These are phyloP conservation scores for Elaphurus davidianus DNA, from an alignment of 2,113 vertebrate genomes.

Conservation along the genomic window DNA sequence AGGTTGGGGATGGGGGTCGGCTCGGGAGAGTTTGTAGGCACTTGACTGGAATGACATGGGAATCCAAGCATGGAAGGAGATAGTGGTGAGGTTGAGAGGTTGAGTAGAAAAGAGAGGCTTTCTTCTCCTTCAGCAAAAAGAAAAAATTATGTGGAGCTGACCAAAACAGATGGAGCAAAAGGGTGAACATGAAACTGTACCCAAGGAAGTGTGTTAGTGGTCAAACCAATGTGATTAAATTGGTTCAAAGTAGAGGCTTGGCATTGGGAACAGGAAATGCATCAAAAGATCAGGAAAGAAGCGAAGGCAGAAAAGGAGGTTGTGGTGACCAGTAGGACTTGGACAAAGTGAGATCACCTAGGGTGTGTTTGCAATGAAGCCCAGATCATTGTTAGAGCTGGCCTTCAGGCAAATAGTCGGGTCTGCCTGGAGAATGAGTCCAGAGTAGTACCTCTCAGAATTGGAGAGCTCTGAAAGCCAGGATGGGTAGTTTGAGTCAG, in stretches of 20 bases:
- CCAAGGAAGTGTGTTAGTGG: not conserved
- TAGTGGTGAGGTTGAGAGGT: not conserved
- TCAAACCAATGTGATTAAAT: not conserved
- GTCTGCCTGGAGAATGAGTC: not conserved
- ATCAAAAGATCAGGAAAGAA: not conserved
- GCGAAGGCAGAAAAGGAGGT: not conserved
- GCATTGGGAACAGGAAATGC: not conserved
- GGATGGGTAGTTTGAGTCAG: not conserved
- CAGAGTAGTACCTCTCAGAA: not conserved
- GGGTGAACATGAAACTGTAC: not conserved
- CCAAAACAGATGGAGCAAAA: not conserved
- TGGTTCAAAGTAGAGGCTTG: not conserved
- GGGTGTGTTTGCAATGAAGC: not conserved
- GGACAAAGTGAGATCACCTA: not conserved
- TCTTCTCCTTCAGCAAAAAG: not conserved
- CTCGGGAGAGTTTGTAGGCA: no score
- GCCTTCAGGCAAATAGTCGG: not conserved
- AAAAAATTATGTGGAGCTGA: not conserved
- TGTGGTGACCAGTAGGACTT: not conserved
- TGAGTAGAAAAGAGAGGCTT: not conserved
- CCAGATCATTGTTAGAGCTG: not conserved
- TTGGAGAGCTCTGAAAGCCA: not conserved
- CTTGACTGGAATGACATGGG: not conserved
- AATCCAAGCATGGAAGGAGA: not conserved
- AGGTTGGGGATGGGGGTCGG: fast-evolving